phyloP scores from a whole-genome alignment of 2,888 invertebrate genomes.

The Caenorhabditis auriculariae region DNA sequence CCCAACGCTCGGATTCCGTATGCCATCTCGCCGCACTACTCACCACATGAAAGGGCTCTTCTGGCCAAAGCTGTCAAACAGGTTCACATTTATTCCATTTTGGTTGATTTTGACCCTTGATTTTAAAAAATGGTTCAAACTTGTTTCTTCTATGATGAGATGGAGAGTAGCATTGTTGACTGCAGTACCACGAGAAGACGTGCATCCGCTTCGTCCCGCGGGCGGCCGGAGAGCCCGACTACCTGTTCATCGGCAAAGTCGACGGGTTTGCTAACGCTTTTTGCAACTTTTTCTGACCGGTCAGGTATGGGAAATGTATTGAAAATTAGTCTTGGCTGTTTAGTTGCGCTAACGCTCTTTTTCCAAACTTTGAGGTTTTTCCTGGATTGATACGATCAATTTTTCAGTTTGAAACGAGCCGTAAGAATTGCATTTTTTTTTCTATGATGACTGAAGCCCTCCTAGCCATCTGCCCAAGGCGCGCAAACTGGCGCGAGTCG shows the following conservation, averaged over 20 bases:
- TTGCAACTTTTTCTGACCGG: background rate
- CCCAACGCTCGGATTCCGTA: slow-evolving; percentile 63
- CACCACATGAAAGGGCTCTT: slow-evolving; percentile 60
- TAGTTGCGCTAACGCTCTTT: too few species aligned
- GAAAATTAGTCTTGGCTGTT: too few species aligned
- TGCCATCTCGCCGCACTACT: slow-evolving; percentile 61
- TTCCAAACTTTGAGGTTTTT: too few species aligned
- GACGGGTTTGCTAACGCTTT: slow-evolving; percentile 45
- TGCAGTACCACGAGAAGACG: slow-evolving; percentile 63
- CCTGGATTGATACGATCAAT: too few species aligned
- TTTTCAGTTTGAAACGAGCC: too few species aligned
- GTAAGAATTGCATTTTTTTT: too few species aligned
- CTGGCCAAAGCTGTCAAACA: slow-evolving; percentile 62
- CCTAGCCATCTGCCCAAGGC: too few species aligned
- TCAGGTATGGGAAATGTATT: background rate
- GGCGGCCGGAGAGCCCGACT: slow-evolving; percentile 55
- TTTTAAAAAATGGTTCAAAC: background rate
- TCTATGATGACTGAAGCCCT: too few species aligned
- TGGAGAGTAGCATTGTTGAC: background rate
- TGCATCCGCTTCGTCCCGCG: slow-evolving; percentile 63
- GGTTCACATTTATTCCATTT: slow-evolving; percentile 25
- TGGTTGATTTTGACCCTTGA: too few species aligned
- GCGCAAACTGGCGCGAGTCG: too few species aligned
- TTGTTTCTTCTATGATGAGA: background rate
- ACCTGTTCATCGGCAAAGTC: slow-evolving; percentile 62